Base-by-base conservation (phyloP, 30 jellyfish, hydroid and myxozoan genomes). In the Calvadosia cruxmelitensis region DNA sequence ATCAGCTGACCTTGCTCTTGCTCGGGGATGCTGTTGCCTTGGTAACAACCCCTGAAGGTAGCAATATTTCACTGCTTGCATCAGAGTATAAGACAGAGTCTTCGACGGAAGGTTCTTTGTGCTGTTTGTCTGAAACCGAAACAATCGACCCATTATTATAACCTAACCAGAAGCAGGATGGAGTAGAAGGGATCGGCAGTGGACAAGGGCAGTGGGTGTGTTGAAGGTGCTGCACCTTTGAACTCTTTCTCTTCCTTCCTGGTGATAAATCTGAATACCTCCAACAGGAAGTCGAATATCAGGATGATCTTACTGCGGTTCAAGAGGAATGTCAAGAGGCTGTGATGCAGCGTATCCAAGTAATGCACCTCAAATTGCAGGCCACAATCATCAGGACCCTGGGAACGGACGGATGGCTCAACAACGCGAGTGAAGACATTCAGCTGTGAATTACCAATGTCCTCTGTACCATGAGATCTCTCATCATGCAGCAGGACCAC, bases 351-450 rank as follows among this genome's bases (percentile, higher is more conserved):
- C 27, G 95, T 82, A 48, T 91, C 99, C 74, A 91, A 70, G 70
- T 91, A 91, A 52, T 91, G 99, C 30, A 91, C 99, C 53, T 91
- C 99, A 52, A 91, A 91, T 65, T 91, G 99, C 53, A 91, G 81
- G 10, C 68, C 13, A 31, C 81, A 66, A 36, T 66, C 68, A 29
- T 32, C 63, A 50, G 73, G 25, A 25, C 31, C 28, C 3, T 16
- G 31, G 0, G 50, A 29, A 52, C 82, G 82, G 52, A 52, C 84
- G 24, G 94, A 64, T 23, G 95, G 95, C 63, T 83, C 82, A 68
- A 91, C 76, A 7, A 91, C 75, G 13, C 91, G 80, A 30, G 94
- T 82, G 71, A 82, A 82, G 0, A 73, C 80, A 53, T 82, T 82
- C 1, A 73, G 75, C 34, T 42, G 57, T 42, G 10, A 20, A 42